Evolutionary conservation across 1,140 invertebrate genomes (phyloP).

Genomic region (Calosoma granatense): DNA sequence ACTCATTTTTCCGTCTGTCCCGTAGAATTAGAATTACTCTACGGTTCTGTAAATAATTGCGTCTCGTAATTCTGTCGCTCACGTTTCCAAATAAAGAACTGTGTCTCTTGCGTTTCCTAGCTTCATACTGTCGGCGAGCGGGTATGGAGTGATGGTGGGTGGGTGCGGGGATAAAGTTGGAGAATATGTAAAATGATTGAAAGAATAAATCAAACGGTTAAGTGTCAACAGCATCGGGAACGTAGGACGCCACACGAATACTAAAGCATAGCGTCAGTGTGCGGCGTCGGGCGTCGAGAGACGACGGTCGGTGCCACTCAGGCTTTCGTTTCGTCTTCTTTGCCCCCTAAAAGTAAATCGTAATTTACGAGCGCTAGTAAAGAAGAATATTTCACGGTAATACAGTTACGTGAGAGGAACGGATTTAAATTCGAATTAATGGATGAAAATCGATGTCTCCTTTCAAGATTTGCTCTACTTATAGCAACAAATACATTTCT

Average conservation of each 20-base stretch:
- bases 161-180: neutral
- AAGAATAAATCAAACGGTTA: conserved; percentile 7
- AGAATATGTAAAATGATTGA: conserved; percentile 9
- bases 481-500: no score
- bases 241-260: neutral
- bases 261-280: neutral
- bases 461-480: no score
- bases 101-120: no score
- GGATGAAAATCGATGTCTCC: neutral
- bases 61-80: no score
- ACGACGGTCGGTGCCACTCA: neutral
- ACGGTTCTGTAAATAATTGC: no score
- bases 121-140: neutral
- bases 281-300: neutral
- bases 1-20: no score
- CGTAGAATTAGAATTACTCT: no score
- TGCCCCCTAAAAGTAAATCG: conserved; percentile 5
- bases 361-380: conserved; percentile 1
- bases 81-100: no score
- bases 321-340: neutral
- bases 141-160: neutral
- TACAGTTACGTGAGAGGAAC: neutral
- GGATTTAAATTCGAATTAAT: neutral
- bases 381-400: conserved; percentile 5
- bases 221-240: conserved; percentile 4